These are phyloP conservation scores for Caerostris darwini DNA, from an alignment of 1,140 invertebrate species.

Conservation along the genomic window DNA sequence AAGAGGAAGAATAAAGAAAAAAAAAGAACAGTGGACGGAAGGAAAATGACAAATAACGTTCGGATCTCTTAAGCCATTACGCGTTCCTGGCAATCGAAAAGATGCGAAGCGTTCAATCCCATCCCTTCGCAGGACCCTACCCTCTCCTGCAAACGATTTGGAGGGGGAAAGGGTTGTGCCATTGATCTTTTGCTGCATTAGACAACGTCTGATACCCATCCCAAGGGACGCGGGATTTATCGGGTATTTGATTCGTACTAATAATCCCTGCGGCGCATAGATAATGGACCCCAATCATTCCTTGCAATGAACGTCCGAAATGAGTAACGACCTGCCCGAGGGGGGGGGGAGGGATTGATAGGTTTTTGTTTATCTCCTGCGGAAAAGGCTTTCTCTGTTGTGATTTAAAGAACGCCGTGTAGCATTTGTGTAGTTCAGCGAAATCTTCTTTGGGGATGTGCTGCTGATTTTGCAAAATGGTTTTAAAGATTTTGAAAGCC, in stretches of 20 bases:
- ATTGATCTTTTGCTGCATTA: conserved; percentile 46
- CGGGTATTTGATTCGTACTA: conserved; percentile 50
- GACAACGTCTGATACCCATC: conserved; percentile 46
- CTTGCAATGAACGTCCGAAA: conserved; percentile 5
- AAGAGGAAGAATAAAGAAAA: background rate
- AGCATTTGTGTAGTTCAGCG: background rate
- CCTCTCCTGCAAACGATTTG: conserved; percentile 7
- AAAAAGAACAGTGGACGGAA: background rate
- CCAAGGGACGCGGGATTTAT: conserved; percentile 31
- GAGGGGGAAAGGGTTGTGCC: conserved; percentile 12
- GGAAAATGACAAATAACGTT: conserved; percentile 36
- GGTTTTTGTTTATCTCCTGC: conserved; percentile 39
- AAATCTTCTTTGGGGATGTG: background rate
- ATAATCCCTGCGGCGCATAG: conserved; percentile 51
- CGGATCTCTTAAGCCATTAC: conserved; percentile 34
- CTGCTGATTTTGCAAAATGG: background rate
- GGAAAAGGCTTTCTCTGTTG: too few relatives aligned
- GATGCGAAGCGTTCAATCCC: conserved; percentile 36
- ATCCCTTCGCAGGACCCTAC: background rate
- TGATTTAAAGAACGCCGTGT: background rate
- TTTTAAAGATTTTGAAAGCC: background rate
- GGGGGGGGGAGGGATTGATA: background rate
- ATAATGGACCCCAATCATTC: conserved; percentile 43
- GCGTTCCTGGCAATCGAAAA: background rate
- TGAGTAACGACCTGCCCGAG: conserved; percentile 15